Conservation (phyloP, 2,888 invertebrate species). For the Aleiodes testaceus region DNA sequence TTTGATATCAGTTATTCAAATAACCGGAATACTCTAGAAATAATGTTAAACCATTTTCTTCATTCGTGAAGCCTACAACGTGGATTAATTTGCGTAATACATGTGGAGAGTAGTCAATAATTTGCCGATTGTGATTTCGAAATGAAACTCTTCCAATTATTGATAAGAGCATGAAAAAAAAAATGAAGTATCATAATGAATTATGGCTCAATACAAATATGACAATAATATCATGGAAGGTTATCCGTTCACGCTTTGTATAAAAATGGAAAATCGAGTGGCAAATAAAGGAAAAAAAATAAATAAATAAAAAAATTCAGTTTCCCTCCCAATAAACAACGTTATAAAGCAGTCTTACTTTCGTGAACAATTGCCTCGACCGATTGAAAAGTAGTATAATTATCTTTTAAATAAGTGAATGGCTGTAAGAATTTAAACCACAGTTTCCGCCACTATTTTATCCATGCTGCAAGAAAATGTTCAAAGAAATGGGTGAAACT, state of each 20-base stretch:
- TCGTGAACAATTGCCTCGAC: slow-evolving; percentile 15
- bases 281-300: not conserved
- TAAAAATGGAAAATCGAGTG: not conserved
- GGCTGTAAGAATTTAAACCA: slow-evolving; percentile 47
- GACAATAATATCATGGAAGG: slow-evolving; percentile 13
- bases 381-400: slow-evolving; percentile 18
- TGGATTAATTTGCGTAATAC: too few species aligned
- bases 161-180: too few species aligned
- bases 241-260: slow-evolving; percentile 11
- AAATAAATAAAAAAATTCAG: not conserved
- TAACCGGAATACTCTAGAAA: too few species aligned
- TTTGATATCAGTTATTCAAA: too few species aligned
- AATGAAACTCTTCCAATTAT: too few species aligned
- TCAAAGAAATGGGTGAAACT: slow-evolving; percentile 48
- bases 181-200: too few species aligned
- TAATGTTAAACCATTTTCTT: too few species aligned
- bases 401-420: slow-evolving; percentile 48
- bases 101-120: too few species aligned
- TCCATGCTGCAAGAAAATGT: slow-evolving; percentile 9
- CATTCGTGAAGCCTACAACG: too few species aligned
- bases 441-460: slow-evolving; percentile 49
- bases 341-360: slow-evolving; percentile 23
- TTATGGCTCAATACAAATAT: not conserved
- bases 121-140: too few species aligned
- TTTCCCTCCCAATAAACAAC: not conserved